These are phyloP conservation scores for Drosophila nasuta DNA, from an alignment of 1,140 invertebrate genomes.

Conservation along the genomic window DNA sequence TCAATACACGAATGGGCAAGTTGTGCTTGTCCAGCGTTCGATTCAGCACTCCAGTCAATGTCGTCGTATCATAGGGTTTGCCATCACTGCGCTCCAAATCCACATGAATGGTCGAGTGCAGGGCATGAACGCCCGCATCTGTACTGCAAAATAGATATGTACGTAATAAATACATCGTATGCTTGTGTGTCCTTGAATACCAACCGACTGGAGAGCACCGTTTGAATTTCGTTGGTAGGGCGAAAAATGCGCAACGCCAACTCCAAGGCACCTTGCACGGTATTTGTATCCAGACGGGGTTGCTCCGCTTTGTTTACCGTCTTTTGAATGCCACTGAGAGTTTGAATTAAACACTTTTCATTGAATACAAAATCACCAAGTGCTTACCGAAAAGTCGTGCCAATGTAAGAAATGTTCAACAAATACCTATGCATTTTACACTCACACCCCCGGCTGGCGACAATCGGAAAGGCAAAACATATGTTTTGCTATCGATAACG, in stretches of 20 bases:
- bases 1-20: constrained; percentile 86
- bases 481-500: constrained; percentile 31
- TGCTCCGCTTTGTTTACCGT: constrained; percentile 76
- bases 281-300: constrained; percentile 85
- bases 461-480: constrained; percentile 31
- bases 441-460: constrained; percentile 24
- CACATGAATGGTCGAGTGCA: constrained; percentile 88
- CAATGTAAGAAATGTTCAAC: constrained; percentile 87
- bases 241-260: constrained; percentile 85
- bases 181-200: constrained; percentile 8
- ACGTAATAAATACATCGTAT: constrained; percentile 7
- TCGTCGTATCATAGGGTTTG: constrained; percentile 85
- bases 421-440: constrained; percentile 87
- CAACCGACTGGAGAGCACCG: constrained; percentile 89
- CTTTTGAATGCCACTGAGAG: constrained; percentile 86
- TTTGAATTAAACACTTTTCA: background rate
- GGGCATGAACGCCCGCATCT: constrained; percentile 90
- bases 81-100: constrained; percentile 86
- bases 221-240: constrained; percentile 85
- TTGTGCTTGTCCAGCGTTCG: constrained; percentile 86
- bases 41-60: constrained; percentile 86
- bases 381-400: constrained; percentile 87
- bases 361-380: background rate
- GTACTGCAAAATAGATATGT: constrained; percentile 86
- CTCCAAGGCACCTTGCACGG: constrained; percentile 89